A percentile compares a stretch with the other conserved stretches of the same genome.
These are phyloP conservation scores for Ctenomys sociabilis DNA, from an alignment of 2,113 vertebrate species.

Conservation along the genomic window DNA sequence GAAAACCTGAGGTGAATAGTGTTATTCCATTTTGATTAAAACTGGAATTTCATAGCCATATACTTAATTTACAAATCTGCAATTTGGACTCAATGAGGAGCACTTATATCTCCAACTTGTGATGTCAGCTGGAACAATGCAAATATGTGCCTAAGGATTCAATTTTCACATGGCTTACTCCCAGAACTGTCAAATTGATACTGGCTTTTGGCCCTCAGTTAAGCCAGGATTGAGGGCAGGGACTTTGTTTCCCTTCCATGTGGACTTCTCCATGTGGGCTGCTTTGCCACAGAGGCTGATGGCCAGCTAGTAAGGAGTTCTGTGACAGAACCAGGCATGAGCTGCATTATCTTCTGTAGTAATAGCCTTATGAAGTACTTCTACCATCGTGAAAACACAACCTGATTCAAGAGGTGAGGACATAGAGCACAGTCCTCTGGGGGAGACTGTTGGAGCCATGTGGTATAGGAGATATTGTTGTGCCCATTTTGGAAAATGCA, in stretches of 20 bases:
- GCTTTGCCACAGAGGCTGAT: background rate
- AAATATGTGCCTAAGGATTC: background rate
- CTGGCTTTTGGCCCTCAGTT: background rate
- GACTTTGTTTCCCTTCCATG: background rate
- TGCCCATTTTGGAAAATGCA: slow-evolving; percentile 30
- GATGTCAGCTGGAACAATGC: background rate
- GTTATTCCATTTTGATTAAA: background rate
- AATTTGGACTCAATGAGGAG: background rate
- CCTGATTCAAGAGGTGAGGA: background rate
- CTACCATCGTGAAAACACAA: background rate
- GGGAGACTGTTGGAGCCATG: background rate
- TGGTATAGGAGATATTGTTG: background rate
- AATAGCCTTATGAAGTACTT: background rate
- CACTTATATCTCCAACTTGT: background rate
- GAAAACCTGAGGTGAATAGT: background rate
- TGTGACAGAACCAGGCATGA: background rate
- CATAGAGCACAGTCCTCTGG: background rate
- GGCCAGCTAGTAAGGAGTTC: background rate
- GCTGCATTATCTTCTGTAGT: background rate
- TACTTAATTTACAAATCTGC: background rate
- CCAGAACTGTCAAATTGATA: background rate
- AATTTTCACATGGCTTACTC: background rate
- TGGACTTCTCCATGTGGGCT: background rate
- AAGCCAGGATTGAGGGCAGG: background rate
- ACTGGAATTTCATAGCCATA: background rate